Conservation (phyloP, 2,888 invertebrate species). For the Apocheima hispidaria region DNA sequence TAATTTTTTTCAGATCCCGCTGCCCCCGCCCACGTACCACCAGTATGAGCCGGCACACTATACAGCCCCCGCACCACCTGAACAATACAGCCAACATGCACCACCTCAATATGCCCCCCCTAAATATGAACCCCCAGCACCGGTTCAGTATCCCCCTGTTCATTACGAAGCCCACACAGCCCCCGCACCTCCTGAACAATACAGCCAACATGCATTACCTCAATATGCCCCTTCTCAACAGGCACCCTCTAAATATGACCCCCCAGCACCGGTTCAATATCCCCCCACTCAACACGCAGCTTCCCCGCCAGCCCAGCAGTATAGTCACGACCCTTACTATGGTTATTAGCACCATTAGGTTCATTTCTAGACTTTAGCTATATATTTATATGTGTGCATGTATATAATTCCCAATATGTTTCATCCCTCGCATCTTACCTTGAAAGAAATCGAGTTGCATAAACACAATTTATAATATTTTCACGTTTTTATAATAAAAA, state of each 20-base stretch:
- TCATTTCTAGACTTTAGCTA: background rate
- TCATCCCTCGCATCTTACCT: slow-evolving; percentile 52
- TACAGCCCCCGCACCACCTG: background rate
- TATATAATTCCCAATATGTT: slow-evolving; percentile 14
- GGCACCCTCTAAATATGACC: slow-evolving; percentile 20
- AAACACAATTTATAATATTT: slow-evolving; percentile 18
- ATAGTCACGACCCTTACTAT: slow-evolving; percentile 73
- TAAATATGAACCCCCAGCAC: slow-evolving; percentile 20
- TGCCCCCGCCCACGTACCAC: slow-evolving; percentile 19
- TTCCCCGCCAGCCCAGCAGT: slow-evolving; percentile 42
- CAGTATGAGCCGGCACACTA: slow-evolving; percentile 14
- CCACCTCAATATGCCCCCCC: slow-evolving; percentile 18
- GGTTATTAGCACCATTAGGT: slow-evolving; percentile 56
- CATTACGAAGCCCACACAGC: slow-evolving; percentile 40
- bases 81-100: slow-evolving; percentile 9
- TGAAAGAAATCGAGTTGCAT: slow-evolving; percentile 47
- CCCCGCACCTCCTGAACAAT: slow-evolving; percentile 8
- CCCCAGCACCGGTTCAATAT: slow-evolving; percentile 26
- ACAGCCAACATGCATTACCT: slow-evolving; percentile 4
- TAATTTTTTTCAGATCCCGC: slow-evolving; percentile 32
- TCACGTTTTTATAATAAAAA: slow-evolving; percentile 30
- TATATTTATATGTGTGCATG: background rate
- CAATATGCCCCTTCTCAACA: slow-evolving; percentile 14
- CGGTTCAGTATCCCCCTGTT: slow-evolving; percentile 29
- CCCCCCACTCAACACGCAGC: slow-evolving; percentile 36